These are phyloP conservation scores for Ctena decussata DNA, from an alignment of 2,888 invertebrate species.

Conservation along the genomic window DNA sequence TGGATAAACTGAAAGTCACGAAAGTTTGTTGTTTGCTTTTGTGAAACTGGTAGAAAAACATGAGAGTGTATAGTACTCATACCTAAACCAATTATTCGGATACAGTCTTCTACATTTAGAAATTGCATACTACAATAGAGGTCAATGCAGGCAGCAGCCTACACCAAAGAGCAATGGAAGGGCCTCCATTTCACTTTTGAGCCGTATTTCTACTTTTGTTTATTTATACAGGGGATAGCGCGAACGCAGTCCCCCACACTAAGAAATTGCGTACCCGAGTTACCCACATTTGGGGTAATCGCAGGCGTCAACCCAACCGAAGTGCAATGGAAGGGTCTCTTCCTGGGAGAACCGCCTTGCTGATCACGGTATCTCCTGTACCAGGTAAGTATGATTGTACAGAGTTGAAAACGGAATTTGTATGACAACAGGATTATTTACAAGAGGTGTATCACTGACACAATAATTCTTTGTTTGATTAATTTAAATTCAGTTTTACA, in stretches of 20 bases:
- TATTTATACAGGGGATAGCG: conserved; percentile 67
- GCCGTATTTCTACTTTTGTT: too few species aligned
- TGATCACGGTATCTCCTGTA: conserved; percentile 91
- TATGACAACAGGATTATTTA: too few species aligned
- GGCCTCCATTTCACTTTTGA: conserved; percentile 91
- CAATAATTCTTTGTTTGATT: too few species aligned
- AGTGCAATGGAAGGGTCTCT: conserved; percentile 92
- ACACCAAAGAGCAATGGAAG: conserved; percentile 92
- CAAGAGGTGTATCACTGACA: too few species aligned
- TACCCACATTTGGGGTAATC: conserved; percentile 72
- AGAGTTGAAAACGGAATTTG: background rate
- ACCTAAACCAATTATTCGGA: too few species aligned
- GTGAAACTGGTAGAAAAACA: too few species aligned
- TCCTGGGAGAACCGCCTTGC: conserved; percentile 91
- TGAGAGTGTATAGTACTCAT: too few species aligned
- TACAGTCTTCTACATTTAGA: conserved; percentile 74
- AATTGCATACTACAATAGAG: conserved; percentile 76
- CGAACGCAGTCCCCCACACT: conserved; percentile 76
- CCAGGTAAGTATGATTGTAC: background rate
- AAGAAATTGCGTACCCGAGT: conserved; percentile 76
- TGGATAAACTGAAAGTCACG: too few species aligned
- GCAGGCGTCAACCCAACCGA: conserved; percentile 90
- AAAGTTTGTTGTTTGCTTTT: too few species aligned
- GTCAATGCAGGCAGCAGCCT: conserved; percentile 91
- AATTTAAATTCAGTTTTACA: too few species aligned